These are phyloP conservation scores for Notocelia uddmanniana DNA, from an alignment of 2,888 invertebrate species.

Conservation along the genomic window DNA sequence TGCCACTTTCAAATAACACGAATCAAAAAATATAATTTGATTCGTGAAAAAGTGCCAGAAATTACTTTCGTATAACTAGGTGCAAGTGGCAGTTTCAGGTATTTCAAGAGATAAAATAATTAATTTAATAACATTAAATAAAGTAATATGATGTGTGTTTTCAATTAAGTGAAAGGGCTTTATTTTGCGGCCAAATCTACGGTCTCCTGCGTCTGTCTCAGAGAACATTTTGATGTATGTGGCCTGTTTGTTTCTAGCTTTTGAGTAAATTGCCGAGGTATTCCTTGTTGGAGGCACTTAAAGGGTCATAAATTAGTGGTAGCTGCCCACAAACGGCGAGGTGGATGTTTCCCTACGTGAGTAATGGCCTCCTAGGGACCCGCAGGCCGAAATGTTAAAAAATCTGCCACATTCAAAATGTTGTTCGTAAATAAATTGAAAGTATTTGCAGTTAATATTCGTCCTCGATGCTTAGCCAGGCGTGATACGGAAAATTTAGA, in stretches of 20 bases:
- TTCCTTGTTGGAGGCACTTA: conserved; percentile 75
- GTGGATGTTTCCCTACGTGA: conserved; percentile 77
- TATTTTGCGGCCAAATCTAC: background rate
- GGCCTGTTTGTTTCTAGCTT: conserved; percentile 59
- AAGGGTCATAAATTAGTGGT: conserved; percentile 81
- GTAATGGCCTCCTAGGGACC: conserved; percentile 74
- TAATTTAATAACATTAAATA: conserved; percentile 1
- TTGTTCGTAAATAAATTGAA: conserved; percentile 48
- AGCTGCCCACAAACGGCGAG: conserved; percentile 79
- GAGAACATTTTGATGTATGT: conserved; percentile 36
- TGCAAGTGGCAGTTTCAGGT: background rate
- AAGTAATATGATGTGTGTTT: background rate
- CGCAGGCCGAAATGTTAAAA: conserved; percentile 55
- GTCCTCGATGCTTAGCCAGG: background rate
- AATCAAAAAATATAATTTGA: too few species aligned
- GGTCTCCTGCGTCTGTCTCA: background rate
- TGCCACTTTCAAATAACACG: too few species aligned
- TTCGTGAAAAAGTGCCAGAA: too few species aligned
- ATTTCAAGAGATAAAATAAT: background rate
- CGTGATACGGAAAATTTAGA: conserved; percentile 21
- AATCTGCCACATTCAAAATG: conserved; percentile 55
- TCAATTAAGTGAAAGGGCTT: background rate
- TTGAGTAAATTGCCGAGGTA: conserved; percentile 69
- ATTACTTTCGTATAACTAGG: too few species aligned
- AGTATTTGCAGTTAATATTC: conserved; percentile 41